Evolutionary conservation across 2,888 invertebrate genomes (phyloP), one percentile per base, ranked within the genome.

Genomic region (Rhamnusium bicolor): DNA sequence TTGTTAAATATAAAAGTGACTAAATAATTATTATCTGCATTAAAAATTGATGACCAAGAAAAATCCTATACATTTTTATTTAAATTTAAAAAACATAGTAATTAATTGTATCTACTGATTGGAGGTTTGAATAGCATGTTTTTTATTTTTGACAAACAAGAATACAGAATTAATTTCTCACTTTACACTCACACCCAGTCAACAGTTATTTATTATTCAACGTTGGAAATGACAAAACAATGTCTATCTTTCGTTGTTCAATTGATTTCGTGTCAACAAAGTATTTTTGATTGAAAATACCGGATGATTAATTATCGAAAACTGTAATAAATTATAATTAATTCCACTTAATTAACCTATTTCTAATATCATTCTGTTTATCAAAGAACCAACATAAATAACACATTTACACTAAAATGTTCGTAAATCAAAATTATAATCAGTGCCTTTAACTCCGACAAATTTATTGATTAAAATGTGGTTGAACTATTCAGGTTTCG

Each of bases 281-380:
- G 58, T 19, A 58, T 58, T 18, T 19, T 18, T 46, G 61, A 61
- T 61, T 46, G 61, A 61, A 61, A 61, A 61, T 18, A 47, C 61
- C 7, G 61, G 21, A 61, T 61, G 61, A 61, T 61, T 61, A 61
- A 61, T 61, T 46, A 61, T 46, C 61, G 46, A 47, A 18, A 32
- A 51, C 21, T 32, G 54, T 56, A 21, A 56, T 67, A 67, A 67
- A 67, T 67, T 56, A 56, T 21, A 67, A 67, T 67, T 67, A 67
- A 8, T 67, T 67, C 40, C 54, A 24, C 54, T 67, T 46, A 54
- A 67, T 67, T 56, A 51, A 51, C 51, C 51, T 18, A 19, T 40
- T 40, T 40, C 40, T 40, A 40, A 40, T 40, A 40, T 40, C 40
- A 40, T 40, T 40, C 40, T 40, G n/a, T 40, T 40, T 40, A 40